Evolutionary conservation across 2,888 invertebrate genomes (phyloP).

Genomic region (Tiphia femorata): DNA sequence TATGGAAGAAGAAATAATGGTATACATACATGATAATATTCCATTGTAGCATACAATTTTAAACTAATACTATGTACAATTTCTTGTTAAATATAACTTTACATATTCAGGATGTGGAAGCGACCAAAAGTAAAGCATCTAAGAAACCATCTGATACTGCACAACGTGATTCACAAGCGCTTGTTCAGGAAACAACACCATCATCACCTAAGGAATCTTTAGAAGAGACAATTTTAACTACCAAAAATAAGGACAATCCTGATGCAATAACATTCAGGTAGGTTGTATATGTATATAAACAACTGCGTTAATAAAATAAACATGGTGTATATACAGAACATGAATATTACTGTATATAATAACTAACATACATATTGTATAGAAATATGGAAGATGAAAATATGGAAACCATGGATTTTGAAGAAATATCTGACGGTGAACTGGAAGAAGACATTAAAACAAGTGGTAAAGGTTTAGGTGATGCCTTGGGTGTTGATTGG

Average conservation of each 20-base stretch:
- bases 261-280: slow-evolving; percentile 48
- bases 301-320: not conserved
- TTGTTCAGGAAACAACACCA: slow-evolving; percentile 57
- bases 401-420: slow-evolving; percentile 83
- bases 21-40: slow-evolving; percentile 19
- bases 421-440: slow-evolving; percentile 92
- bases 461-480: slow-evolving; percentile 81
- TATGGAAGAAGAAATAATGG: slow-evolving; percentile 74
- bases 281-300: not conserved
- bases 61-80: not conserved
- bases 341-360: not conserved
- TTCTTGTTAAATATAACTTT: not conserved
- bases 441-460: slow-evolving; percentile 82
- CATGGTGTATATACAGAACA: not conserved
- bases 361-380: not conserved
- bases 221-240: slow-evolving; percentile 55
- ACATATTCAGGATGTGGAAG: slow-evolving; percentile 39
- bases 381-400: slow-evolving; percentile 77
- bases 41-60: not conserved
- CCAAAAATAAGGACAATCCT: slow-evolving; percentile 56
- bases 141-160: slow-evolving; percentile 49
- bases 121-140: slow-evolving; percentile 31
- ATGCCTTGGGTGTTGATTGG: slow-evolving; percentile 97
- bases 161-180: slow-evolving; percentile 48
- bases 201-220: slow-evolving; percentile 52